Percentiles rank a stretch among this genome's conserved stretches.
These are phyloP conservation scores for Elephas maximus DNA, from an alignment of 2,113 vertebrate species.

Conservation along the genomic window DNA sequence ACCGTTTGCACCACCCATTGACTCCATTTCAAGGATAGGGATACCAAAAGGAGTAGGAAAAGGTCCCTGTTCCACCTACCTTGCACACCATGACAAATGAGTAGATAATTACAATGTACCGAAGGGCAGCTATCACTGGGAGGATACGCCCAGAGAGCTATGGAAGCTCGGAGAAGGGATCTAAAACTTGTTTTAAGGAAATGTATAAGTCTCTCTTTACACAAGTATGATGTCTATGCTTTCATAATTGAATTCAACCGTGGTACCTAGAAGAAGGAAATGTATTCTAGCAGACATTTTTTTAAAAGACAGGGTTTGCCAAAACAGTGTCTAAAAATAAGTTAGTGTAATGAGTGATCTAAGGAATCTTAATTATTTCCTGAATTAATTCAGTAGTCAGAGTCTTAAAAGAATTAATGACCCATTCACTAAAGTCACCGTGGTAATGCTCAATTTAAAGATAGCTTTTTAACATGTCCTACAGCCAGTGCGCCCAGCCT, in stretches of 20 bases:
- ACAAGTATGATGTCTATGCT: not conserved
- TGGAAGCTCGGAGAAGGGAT: slow-evolving; percentile 9
- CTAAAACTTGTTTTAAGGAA: not conserved
- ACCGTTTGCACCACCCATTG: not conserved
- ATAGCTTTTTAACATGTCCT: not conserved
- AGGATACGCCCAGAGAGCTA: not conserved
- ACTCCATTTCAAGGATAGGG: not conserved
- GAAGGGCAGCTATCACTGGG: not conserved
- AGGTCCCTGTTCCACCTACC: not conserved
- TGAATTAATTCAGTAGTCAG: slow-evolving; percentile 51
- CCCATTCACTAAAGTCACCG: slow-evolving; percentile 62
- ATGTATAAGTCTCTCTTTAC: not conserved
- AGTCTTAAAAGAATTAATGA: slow-evolving; percentile 71
- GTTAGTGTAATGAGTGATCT: slow-evolving; percentile 49
- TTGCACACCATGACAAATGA: not conserved
- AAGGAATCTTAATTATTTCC: slow-evolving; percentile 68
- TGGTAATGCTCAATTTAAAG: slow-evolving; percentile 60
- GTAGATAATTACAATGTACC: not conserved
- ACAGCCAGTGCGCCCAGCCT: slow-evolving; percentile 16
- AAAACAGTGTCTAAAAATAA: slow-evolving; percentile 57
- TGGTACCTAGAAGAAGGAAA: slow-evolving; percentile 44
- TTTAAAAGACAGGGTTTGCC: slow-evolving; percentile 46
- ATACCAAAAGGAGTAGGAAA: not conserved
- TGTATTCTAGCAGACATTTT: not conserved
- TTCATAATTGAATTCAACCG: not conserved